Evolutionary conservation across 2,888 invertebrate genomes (phyloP).

Genomic region (Caenorhabditis doughertyi): DNA sequence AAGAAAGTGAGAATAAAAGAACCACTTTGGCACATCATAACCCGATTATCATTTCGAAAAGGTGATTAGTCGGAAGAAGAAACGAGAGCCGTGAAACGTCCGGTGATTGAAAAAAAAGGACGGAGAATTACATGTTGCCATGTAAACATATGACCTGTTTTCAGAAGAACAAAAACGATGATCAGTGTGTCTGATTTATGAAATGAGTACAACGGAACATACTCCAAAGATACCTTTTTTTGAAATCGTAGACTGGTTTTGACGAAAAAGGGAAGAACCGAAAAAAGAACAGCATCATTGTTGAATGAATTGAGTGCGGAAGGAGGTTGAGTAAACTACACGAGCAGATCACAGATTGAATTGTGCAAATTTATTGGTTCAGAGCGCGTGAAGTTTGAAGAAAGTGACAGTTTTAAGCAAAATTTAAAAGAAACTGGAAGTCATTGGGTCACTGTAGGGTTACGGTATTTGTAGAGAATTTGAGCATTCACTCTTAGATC

Average conservation of each 20-base stretch:
- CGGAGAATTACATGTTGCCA: constrained; percentile 56
- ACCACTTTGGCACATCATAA: constrained; percentile 53
- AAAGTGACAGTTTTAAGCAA: constrained; percentile 3
- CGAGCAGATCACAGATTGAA: constrained; percentile 37
- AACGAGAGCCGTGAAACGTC: constrained; percentile 54
- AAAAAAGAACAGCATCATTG: constrained; percentile 34
- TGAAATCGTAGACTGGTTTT: constrained; percentile 9
- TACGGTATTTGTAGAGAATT: too few species aligned
- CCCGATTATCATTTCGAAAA: constrained; percentile 57
- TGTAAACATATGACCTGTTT: constrained; percentile 58
- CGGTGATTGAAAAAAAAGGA: constrained; percentile 35
- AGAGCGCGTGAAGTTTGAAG: not conserved
- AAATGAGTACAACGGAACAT: constrained; percentile 34
- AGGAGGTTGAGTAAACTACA: constrained; percentile 41
- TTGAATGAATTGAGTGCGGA: constrained; percentile 5
- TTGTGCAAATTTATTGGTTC: constrained; percentile 17
- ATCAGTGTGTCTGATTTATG: constrained; percentile 5
- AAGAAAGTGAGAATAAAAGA: not conserved
- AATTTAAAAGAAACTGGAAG: not conserved
- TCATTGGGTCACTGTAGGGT: too few species aligned
- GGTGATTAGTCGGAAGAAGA: constrained; percentile 43
- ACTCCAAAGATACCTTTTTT: constrained; percentile 7
- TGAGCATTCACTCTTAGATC: too few species aligned
- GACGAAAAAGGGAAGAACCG: not conserved
- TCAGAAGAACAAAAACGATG: constrained; percentile 15